Percentiles rank a stretch among this genome's conserved stretches.
These are phyloP conservation scores for Musca vetustissima DNA, from an alignment of 1,140 invertebrate genomes.

Conservation along the genomic window DNA sequence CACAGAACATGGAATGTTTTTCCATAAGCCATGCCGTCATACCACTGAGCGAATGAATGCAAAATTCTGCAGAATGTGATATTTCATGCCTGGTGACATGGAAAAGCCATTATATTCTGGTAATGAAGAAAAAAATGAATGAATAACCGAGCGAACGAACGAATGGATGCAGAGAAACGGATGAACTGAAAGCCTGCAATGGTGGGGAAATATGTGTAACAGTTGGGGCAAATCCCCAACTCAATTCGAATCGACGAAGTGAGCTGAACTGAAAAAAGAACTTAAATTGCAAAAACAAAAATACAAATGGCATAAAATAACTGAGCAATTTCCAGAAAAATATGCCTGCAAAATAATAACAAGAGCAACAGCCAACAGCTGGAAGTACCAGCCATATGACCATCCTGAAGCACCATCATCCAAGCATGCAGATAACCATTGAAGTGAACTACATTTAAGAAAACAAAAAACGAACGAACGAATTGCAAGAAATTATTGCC, in stretches of 20 bases:
- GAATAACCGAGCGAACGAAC: no score
- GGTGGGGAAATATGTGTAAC: no score
- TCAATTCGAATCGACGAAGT: no score
- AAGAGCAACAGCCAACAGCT: neutral
- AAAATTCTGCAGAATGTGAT: neutral
- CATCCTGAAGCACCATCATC: neutral
- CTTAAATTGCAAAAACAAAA: no score
- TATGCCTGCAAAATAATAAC: neutral
- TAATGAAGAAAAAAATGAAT: conserved; percentile 16
- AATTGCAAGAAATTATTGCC: conserved; percentile 20
- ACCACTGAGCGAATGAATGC: no score
- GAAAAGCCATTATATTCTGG: conserved; percentile 14
- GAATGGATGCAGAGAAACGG: no score
- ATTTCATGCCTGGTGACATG: conserved; percentile 23
- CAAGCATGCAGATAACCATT: neutral
- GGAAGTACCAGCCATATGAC: neutral
- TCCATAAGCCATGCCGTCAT: no score
- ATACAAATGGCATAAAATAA: neutral
- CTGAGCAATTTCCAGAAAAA: conserved; percentile 3
- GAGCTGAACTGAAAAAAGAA: neutral
- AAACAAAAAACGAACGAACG: neutral
- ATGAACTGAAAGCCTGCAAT: neutral
- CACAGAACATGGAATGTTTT: no score
- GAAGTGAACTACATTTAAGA: neutral
- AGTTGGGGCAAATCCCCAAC: neutral